Base-by-base conservation (phyloP, 2,797 vertebrate genomes). In the Hydrocynus forskahlii region DNA sequence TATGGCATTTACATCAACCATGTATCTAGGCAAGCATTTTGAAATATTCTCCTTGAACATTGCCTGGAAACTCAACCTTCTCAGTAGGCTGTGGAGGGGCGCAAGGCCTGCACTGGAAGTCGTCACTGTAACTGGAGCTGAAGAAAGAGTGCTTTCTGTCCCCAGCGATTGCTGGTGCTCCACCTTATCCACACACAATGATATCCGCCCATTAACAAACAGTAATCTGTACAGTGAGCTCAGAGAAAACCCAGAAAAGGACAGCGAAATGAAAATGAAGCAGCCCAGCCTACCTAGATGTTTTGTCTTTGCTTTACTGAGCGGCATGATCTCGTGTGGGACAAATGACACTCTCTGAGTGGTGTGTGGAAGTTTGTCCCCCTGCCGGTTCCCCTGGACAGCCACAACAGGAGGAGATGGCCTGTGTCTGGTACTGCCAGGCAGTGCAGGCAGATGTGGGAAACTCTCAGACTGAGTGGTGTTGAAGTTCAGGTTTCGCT, bases 91-190 rank as follows among this genome's bases (percentile, higher is more conserved):
- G 77, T 64, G 74, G 66, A 5, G 82, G 64, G 76, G 43, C 76
- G 45, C 67, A 40, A 62, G 66, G 55, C 40, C 45, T 78, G 75
- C 83, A 84, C 72, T 82, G 71, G 80, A 90, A 92, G 29, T n/a
- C 52, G 10, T 78, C 59, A 13, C 59, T 81, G 78, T 92, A 59
- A 0, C 88, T 75, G 8, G 91, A 87, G 13, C 62, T 68, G 45
- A 67, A 77, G 17, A 6, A 75, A 10, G 0, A 1, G n/a, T 2
- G 1, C 1, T 12, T 55, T 19, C 12, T 7, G 4, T 90, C 84
- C 43, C 75, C 85, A 83, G 57, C 87, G 38, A 89, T 69, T 25
- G 85, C 83, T 59, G 87, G 79, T 17, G 84, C 79, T 19, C 85
- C 79, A 67, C 85, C 85, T 85, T 70, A 77, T 80, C 10, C 17